These are phyloP conservation scores for Drosophila leonis DNA, from an alignment of 2,888 invertebrate species.

Conservation along the genomic window DNA sequence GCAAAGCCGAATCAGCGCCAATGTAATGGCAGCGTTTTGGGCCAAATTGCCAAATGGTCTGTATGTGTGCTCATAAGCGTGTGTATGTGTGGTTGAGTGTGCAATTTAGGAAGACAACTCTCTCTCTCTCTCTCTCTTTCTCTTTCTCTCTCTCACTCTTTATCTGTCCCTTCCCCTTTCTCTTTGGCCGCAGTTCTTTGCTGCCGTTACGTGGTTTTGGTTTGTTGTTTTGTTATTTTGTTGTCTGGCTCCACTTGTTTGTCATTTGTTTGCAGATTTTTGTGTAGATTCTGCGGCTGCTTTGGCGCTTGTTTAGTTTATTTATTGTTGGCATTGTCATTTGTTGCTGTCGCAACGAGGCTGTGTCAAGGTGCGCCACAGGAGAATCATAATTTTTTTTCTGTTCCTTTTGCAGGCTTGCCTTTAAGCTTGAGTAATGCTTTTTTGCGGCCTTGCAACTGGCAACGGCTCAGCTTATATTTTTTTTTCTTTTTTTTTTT, in stretches of 20 bases:
- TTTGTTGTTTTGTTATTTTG: constrained; percentile 68
- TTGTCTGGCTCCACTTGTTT: constrained; percentile 76
- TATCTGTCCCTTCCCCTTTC: not conserved
- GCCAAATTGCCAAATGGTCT: constrained; percentile 61
- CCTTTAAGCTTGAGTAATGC: constrained; percentile 75
- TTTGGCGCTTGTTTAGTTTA: constrained; percentile 79
- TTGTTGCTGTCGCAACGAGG: constrained; percentile 42
- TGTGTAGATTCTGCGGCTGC: constrained; percentile 80
- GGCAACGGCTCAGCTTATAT: constrained; percentile 71
- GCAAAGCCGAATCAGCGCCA: constrained; percentile 35
- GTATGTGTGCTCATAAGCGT: constrained; percentile 5
- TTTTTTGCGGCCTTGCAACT: constrained; percentile 67
- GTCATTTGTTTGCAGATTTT: constrained; percentile 81
- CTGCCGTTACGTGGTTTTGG: constrained; percentile 63
- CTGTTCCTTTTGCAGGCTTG: constrained; percentile 1
- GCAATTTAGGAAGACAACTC: constrained; percentile 33
- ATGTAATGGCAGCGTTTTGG: constrained; percentile 58
- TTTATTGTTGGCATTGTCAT: constrained; percentile 69
- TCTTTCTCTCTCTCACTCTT: not conserved
- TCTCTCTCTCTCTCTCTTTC: not conserved
- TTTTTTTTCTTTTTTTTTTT: not conserved
- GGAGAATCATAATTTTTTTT: constrained; percentile 54
- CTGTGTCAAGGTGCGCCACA: constrained; percentile 74
- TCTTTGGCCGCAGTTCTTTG: constrained; percentile 20
- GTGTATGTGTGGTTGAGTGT: constrained; percentile 7